Evolutionary conservation across 2,113 vertebrate genomes (phyloP).

Genomic region (Megaceryle torquata): DNA sequence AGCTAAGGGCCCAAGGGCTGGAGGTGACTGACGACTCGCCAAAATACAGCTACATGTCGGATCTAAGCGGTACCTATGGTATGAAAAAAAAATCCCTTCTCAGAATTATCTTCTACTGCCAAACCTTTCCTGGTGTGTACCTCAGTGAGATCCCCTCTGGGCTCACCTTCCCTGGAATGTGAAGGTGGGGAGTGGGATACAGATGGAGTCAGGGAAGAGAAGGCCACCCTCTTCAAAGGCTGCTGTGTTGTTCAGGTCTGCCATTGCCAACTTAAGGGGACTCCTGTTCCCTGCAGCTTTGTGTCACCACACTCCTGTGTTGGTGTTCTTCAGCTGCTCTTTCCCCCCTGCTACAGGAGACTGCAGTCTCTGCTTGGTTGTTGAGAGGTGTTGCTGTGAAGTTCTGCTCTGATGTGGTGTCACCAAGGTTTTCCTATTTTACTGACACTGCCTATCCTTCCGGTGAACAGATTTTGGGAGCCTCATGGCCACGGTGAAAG

Average conservation of each 20-base stretch:
- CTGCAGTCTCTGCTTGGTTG: not conserved
- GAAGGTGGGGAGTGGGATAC: not conserved
- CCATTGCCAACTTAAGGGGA: not conserved
- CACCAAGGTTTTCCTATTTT: not conserved
- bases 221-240: not conserved
- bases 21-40: constrained; percentile 85
- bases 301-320: not conserved
- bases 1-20: constrained; percentile 83
- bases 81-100: not conserved
- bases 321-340: not conserved
- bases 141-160: not conserved
- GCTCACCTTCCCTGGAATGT: not conserved
- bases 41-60: constrained; percentile 85
- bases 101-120: not conserved
- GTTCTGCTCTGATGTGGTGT: not conserved
- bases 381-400: not conserved
- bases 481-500: constrained; percentile 82
- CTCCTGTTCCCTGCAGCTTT: not conserved
- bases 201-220: not conserved
- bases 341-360: not conserved
- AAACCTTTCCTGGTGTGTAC: not conserved
- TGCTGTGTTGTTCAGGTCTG: not conserved
- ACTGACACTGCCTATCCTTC: not conserved
- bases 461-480: constrained; percentile 80
- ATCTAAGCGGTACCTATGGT: constrained; percentile 76